Evolutionary conservation across 2,888 invertebrate species (phyloP).

Genomic region (Seira ritae): DNA sequence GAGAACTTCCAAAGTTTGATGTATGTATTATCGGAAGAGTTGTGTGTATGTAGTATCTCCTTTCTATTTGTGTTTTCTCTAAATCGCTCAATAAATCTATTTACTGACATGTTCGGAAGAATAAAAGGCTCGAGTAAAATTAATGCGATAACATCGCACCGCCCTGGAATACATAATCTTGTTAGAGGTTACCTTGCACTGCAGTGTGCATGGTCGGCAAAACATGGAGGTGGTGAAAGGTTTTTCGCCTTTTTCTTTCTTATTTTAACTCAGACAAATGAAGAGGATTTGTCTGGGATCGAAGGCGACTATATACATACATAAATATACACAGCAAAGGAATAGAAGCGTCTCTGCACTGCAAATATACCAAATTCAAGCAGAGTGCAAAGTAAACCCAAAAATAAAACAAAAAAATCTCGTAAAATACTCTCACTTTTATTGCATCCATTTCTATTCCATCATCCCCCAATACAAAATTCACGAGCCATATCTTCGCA

Average conservation of each 20-base stretch:
- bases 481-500: background rate
- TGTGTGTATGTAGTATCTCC: no score
- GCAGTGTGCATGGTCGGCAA: background rate
- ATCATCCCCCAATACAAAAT: background rate
- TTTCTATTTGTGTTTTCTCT: background rate
- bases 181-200: background rate
- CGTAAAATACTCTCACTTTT: background rate
- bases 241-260: conserved; percentile 2
- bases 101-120: conserved; percentile 25
- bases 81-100: conserved; percentile 53
- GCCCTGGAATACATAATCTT: conserved; percentile 3
- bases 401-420: conserved; percentile 23
- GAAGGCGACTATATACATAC: conserved; percentile 35
- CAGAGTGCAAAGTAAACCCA: conserved; percentile 7
- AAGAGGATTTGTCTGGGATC: background rate
- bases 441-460: background rate
- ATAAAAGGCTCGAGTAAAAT: conserved; percentile 13
- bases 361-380: background rate
- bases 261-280: conserved; percentile 46
- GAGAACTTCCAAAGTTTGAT: conserved; percentile 29
- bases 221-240: conserved; percentile 41
- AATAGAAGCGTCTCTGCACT: background rate
- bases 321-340: conserved; percentile 1
- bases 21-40: conserved; percentile 23
- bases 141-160: background rate